Conservation (phyloP, 2,797 vertebrate species). For the Pantherophis alleghaniensis region DNA sequence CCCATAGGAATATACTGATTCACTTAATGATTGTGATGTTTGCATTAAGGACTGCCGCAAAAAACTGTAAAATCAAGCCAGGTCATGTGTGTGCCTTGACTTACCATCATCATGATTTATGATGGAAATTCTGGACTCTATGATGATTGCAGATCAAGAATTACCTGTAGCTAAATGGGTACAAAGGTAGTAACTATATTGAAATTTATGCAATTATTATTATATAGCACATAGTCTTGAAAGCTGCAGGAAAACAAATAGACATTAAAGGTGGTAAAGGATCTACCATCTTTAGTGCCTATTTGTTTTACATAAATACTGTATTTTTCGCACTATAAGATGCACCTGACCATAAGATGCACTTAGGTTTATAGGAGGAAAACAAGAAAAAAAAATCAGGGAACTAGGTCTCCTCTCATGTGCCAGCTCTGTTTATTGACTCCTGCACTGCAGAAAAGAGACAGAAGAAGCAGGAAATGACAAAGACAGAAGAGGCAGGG, state of each 20-base stretch:
- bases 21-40: neutral
- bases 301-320: neutral
- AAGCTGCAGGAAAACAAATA: neutral
- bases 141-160: neutral
- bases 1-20: neutral
- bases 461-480: too few relatives aligned
- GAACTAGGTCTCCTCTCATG: too few relatives aligned
- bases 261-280: neutral
- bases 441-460: too few relatives aligned
- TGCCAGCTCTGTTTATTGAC: too few relatives aligned
- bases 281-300: too few relatives aligned
- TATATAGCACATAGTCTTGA: neutral
- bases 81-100: neutral
- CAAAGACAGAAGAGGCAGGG: too few relatives aligned
- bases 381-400: too few relatives aligned
- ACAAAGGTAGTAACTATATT: neutral
- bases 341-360: too few relatives aligned
- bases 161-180: neutral
- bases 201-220: neutral
- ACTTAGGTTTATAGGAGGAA: too few relatives aligned
- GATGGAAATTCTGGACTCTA: neutral
- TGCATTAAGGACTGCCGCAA: neutral
- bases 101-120: neutral
- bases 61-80: neutral
- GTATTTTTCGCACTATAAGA: too few relatives aligned